These are phyloP conservation scores for Geopemphigus sp. DNA, from an alignment of 1,140 invertebrate species.

Conservation along the genomic window DNA sequence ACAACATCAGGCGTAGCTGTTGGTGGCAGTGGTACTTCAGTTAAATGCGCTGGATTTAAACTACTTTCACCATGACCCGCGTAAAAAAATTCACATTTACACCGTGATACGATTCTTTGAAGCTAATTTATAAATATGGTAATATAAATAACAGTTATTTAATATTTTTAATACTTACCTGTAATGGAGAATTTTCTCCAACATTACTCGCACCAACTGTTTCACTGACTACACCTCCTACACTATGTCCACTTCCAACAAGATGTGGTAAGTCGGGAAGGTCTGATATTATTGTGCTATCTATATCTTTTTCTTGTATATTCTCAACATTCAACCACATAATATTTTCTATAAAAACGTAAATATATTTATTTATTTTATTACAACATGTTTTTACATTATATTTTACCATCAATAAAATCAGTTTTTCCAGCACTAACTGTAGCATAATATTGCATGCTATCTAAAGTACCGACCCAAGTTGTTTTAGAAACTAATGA, in stretches of 20 bases:
- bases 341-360: conserved; percentile 71
- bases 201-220: conserved; percentile 81
- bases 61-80: conserved; percentile 85
- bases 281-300: conserved; percentile 66
- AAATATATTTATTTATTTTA: conserved; percentile 35
- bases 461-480: conserved; percentile 91
- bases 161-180: conserved; percentile 54
- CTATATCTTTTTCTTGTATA: conserved; percentile 73
- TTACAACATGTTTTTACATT: not conserved
- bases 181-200: conserved; percentile 57
- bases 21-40: conserved; percentile 67
- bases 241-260: conserved; percentile 90
- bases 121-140: conserved; percentile 60
- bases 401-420: conserved; percentile 57
- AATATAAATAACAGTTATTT: not conserved
- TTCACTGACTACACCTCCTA: conserved; percentile 91
- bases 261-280: conserved; percentile 82
- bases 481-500: conserved; percentile 90
- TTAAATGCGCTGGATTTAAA: conserved; percentile 67
- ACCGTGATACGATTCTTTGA: conserved; percentile 93
- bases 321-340: conserved; percentile 93
- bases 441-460: conserved; percentile 99
- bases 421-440: conserved; percentile 79
- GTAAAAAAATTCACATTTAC: conserved; percentile 97
- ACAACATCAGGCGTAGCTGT: conserved; percentile 65